Evolutionary conservation across 2,113 vertebrate species (phyloP).

Genomic region (Phrynocephalus versicolor): DNA sequence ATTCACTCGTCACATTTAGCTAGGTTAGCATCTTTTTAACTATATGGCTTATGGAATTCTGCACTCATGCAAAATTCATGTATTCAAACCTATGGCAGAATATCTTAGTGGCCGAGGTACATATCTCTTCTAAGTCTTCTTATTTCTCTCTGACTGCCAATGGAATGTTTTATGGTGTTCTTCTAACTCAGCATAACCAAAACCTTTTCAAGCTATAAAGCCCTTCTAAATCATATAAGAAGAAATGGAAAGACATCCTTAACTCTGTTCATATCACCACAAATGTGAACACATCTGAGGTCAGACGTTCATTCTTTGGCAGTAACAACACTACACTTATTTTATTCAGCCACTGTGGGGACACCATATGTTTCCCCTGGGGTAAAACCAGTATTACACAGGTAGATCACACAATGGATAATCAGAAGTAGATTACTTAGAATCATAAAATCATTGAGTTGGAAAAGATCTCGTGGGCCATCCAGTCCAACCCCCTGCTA

Average conservation of each 20-base stretch:
- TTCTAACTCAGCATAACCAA: background rate
- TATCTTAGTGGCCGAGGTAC: slow-evolving; percentile 29
- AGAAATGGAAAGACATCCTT: background rate
- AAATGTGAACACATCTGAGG: background rate
- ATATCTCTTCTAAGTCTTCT: slow-evolving; percentile 14
- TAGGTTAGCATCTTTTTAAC: slow-evolving; percentile 32
- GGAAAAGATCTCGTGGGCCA: no score
- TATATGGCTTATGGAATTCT: slow-evolving; percentile 33
- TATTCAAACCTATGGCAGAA: slow-evolving; percentile 12
- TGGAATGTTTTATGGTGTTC: slow-evolving; percentile 11
- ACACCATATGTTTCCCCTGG: background rate
- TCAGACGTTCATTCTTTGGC: background rate
- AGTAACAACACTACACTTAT: background rate
- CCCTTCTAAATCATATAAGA: background rate
- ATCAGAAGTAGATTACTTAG: no score
- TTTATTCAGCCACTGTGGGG: background rate
- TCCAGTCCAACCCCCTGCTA: no score
- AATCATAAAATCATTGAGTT: no score
- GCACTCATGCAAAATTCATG: slow-evolving; percentile 56
- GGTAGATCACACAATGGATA: background rate
- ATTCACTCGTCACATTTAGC: slow-evolving; percentile 37
- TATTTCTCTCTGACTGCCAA: slow-evolving; percentile 40
- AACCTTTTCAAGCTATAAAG: slow-evolving; percentile 11
- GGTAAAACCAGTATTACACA: background rate
- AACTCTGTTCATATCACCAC: background rate